A percentile compares a stretch with the other conserved stretches of the same genome.
These are phyloP conservation scores for Allenopithecus nigroviridis DNA, from an alignment of 2,797 vertebrate genomes.

Conservation along the genomic window DNA sequence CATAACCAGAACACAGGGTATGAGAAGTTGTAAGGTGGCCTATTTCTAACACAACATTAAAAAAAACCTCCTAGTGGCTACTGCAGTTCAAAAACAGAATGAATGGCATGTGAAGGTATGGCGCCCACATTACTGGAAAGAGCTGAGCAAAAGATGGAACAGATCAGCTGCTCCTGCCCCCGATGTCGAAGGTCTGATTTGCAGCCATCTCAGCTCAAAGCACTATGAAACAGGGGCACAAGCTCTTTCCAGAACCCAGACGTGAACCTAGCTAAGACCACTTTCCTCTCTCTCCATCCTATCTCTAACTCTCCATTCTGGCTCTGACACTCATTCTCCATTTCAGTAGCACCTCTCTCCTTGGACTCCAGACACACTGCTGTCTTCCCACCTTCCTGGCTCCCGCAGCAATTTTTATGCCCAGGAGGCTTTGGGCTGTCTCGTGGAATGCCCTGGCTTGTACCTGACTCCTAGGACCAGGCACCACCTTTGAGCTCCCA, in stretches of 20 bases:
- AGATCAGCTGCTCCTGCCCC: too few species aligned
- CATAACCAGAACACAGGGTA: neutral
- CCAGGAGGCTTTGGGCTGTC: neutral
- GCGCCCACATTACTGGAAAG: neutral
- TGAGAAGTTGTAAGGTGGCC: neutral
- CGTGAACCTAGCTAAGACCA: neutral
- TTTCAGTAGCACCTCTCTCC: neutral
- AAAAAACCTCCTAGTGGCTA: neutral
- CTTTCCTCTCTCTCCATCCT: too few species aligned
- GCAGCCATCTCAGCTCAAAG: fast-evolving
- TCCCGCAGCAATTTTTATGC: fast-evolving
- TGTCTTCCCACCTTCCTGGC: neutral
- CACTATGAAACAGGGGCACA: fast-evolving
- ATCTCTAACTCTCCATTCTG: neutral
- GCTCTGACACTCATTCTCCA: neutral
- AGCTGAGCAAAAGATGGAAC: neutral
- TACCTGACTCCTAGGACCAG: neutral
- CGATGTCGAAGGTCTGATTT: neutral
- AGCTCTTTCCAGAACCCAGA: neutral
- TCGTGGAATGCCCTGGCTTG: neutral
- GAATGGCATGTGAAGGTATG: fast-evolving
- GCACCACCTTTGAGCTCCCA: too few species aligned
- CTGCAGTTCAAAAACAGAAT: neutral
- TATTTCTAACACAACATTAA: neutral
- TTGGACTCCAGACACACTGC: fast-evolving